Base-by-base conservation (phyloP, 2,113 vertebrate genomes). In the Hirundichthys speculiger region DNA sequence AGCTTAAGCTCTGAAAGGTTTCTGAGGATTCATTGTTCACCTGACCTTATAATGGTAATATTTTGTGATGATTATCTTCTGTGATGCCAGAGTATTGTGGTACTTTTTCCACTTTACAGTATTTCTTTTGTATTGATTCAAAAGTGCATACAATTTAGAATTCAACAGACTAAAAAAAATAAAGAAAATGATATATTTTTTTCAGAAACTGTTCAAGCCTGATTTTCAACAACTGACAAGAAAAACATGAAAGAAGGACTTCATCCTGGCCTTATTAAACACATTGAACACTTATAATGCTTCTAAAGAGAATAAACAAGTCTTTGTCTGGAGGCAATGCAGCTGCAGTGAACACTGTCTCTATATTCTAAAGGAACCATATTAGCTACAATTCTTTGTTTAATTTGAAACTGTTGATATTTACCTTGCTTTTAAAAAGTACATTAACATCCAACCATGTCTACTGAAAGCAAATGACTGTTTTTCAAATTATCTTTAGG, bases 1-100 rank as follows among this genome's bases (percentile, higher is more conserved):
- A 89, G 83, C 57, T 72, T 19, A 67, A 75, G 42, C 53, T 57
- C 64, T 79, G 39, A 87, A 76, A 82, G 75, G 46, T 81, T 82
- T 78, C 27, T 43, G 57, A 52, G 42, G 64, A 61, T 65, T 69
- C 49, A 69, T 54, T 64, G 54, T 75, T 82, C 84, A 86, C 75
- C 64, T 73, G 73, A 5, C 71, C 49, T 80, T 57, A 62, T 75
- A 56, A 69, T 69, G 13, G 49, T 49, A 58, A 24, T 34, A 18
- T 58, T 49, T 20, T 64, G 48, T 54, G 24, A 50, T 27, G 61
- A 68, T 46, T 54, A 34, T 57, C 30, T 49, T 75, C 60, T 58
- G 21, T 61, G n/a, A 5, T 20, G 21, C 9, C n/a, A n/a, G n/a
- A 38, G 58, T 54, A 40, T 65, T 48, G 20, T 20, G 40, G 4